phyloP scores from a whole-genome alignment of 2,113 vertebrate species.

The Gallinago media region DNA sequence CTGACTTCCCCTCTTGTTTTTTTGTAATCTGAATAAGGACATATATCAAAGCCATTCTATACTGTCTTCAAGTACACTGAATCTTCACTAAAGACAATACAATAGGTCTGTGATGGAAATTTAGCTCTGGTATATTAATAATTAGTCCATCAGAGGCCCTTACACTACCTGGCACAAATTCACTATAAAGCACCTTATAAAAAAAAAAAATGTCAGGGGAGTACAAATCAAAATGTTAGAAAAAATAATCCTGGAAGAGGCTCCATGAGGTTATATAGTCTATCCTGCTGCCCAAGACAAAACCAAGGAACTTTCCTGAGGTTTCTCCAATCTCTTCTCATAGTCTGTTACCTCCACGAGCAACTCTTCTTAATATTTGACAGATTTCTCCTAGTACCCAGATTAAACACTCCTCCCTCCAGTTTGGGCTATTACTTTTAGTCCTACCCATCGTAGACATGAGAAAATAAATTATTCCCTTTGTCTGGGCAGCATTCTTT shows the following conservation, averaged over 20 bases:
- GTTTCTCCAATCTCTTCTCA: neutral
- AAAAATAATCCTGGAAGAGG: neutral
- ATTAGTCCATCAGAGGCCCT: neutral
- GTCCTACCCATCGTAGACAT: neutral
- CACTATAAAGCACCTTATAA: neutral
- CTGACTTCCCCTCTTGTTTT: neutral
- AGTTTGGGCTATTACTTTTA: neutral
- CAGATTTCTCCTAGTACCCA: neutral
- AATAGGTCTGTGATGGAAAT: neutral
- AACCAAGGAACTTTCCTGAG: neutral
- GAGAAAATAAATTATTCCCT: neutral
- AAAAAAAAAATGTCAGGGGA: neutral
- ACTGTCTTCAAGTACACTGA: neutral
- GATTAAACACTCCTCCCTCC: neutral
- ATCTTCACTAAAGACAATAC: neutral
- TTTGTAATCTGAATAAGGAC: neutral
- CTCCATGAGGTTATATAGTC: neutral
- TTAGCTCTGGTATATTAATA: neutral
- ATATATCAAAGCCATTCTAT: neutral
- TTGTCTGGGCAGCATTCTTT: neutral
- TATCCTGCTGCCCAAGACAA: neutral
- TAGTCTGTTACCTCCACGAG: neutral
- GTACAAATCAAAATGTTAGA: neutral
- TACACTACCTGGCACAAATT: neutral
- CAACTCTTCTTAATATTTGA: neutral